Conservation (phyloP, 2,888 invertebrate genomes). For the Ypsolopha scabrella region DNA sequence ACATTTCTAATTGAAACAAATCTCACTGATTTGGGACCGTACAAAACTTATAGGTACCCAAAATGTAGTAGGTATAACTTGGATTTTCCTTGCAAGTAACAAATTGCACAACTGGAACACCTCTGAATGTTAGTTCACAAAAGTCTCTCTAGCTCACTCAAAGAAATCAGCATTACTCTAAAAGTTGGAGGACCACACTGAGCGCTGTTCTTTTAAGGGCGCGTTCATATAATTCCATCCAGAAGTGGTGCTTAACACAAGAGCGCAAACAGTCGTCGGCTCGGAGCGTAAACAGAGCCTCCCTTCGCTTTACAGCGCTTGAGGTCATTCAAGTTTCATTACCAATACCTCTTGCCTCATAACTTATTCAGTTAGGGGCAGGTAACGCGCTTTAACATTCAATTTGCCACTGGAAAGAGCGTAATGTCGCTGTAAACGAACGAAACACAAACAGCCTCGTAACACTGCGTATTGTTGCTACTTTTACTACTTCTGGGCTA, state of each 20-base stretch:
- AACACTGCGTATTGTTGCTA: background rate
- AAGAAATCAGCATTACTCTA: too few relatives aligned
- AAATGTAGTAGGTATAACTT: too few relatives aligned
- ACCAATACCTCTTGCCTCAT: constrained; percentile 58
- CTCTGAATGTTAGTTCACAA: too few relatives aligned
- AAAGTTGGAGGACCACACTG: too few relatives aligned
- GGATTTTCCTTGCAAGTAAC: too few relatives aligned
- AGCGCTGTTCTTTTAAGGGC: constrained; percentile 17
- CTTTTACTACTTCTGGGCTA: background rate
- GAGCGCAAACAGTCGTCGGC: constrained; percentile 28
- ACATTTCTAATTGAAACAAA: too few relatives aligned
- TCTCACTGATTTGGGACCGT: too few relatives aligned
- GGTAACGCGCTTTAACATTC: constrained; percentile 62
- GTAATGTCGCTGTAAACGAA: constrained; percentile 36
- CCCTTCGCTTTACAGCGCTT: constrained; percentile 39
- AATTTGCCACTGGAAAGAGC: constrained; percentile 54
- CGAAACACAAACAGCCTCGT: constrained; percentile 18
- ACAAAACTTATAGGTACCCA: too few relatives aligned
- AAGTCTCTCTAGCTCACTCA: too few relatives aligned
- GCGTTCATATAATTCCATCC: constrained; percentile 15
- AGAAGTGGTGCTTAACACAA: constrained; percentile 33
- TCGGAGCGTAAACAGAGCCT: constrained; percentile 43
- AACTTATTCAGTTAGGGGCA: constrained; percentile 64
- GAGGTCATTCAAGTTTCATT: constrained; percentile 64
- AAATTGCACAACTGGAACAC: too few relatives aligned